Evolutionary conservation across 2,888 invertebrate genomes (phyloP).

Genomic region (Oscheius sp.): DNA sequence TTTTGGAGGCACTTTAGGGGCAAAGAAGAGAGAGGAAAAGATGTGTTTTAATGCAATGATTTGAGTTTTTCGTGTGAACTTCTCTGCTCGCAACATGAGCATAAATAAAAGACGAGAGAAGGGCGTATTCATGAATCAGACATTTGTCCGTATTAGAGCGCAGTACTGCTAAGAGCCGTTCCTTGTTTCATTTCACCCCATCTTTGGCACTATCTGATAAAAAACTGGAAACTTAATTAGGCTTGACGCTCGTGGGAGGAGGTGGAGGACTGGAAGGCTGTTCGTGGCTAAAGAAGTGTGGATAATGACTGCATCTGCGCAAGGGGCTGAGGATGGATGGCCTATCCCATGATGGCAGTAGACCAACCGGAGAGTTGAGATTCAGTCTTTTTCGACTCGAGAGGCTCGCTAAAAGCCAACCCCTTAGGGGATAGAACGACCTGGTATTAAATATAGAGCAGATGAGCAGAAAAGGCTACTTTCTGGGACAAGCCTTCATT

Average conservation of each 20-base stretch:
- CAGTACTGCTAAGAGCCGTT: not conserved
- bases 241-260: not conserved
- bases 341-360: slow-evolving; percentile 8
- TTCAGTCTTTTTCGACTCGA: not conserved
- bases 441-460: slow-evolving; percentile 7
- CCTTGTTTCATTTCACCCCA: not conserved
- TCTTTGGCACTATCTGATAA: not conserved
- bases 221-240: slow-evolving; percentile 13
- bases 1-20: no score
- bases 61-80: slow-evolving; percentile 6
- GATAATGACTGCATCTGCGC: slow-evolving; percentile 27
- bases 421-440: no score
- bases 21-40: no score
- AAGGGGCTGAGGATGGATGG: slow-evolving; percentile 17
- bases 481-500: not conserved
- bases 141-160: slow-evolving; percentile 1
- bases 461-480: slow-evolving; percentile 1
- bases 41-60: no score
- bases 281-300: slow-evolving; percentile 29
- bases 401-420: not conserved
- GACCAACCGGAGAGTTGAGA: not conserved
- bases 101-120: slow-evolving; percentile 14
- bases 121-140: slow-evolving; percentile 19
- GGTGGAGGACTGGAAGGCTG: slow-evolving; percentile 12
- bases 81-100: not conserved